Base-by-base conservation (phyloP, 2,113 vertebrate species). In the Festucalex cinctus region DNA sequence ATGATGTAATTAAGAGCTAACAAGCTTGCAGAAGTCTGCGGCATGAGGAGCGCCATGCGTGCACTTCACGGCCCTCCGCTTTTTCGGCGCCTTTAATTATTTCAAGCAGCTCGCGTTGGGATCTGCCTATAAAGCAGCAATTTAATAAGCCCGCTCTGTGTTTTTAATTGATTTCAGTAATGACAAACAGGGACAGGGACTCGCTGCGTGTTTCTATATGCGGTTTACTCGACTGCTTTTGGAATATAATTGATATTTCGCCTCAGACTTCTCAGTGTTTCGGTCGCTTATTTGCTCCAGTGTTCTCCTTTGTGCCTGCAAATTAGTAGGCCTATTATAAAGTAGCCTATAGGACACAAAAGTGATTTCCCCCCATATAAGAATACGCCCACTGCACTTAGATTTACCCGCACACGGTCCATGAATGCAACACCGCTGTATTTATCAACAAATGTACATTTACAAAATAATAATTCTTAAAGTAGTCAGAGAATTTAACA, bases 1-100 rank as follows among this genome's bases (percentile, higher is more conserved):
- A 64, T 80, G 78, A 82, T 86, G 84, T 81, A 88, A 88, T 87
- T 85, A 86, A 74, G 75, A 59, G 66, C 75, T 86, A 79, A 87
- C 79, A 41, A 86, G 82, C 65, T 78, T 70, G 79, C 78, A 78
- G 73, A 79, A 76, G 70, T 79, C 75, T 71, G 76, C 71, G 26
- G 71, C 59, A 9, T n/a, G 71, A 69, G 71, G 73, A 49, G 76
- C 32, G 59, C 32, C 13, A 20, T 16, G n/a, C n/a, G n/a, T n/a
- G 46, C 35, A 39, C 20, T 80, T 82, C 85, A 82, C 74, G 77
- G 82, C 81, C 20, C 77, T 77, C 57, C 59, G 76, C 54, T 67
- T 86, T 72, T 70, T 66, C 64, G 61, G 46, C 49, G 49, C 37
- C 57, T 78, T 70, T 86, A 87, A 88, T 88, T 85, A 86, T 85